A percentile compares a stretch with the other conserved stretches of the same genome.
Evolutionary conservation across 1,140 invertebrate genomes (phyloP).

Genomic region (Heliothis virescens): DNA sequence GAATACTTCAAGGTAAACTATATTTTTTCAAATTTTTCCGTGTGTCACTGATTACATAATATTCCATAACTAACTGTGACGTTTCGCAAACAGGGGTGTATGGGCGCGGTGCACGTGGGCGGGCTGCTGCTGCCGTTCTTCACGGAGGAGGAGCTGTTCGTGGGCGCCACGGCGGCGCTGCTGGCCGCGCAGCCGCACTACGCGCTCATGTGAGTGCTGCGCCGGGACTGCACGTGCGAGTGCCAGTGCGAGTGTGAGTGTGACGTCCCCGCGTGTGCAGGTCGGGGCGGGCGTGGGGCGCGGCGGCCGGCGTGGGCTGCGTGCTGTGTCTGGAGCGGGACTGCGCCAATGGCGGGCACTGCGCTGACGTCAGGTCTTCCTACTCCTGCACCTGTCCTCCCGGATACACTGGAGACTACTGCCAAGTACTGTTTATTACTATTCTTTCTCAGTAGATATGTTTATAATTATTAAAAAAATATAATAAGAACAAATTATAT

Average conservation of each 20-base stretch:
- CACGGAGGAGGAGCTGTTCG: slow-evolving; percentile 90
- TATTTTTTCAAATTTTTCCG: no score
- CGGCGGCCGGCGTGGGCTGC: slow-evolving; percentile 87
- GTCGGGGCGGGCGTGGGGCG: slow-evolving; percentile 71
- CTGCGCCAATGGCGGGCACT: slow-evolving; percentile 94
- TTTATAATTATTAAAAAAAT: no score
- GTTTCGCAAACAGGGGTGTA: slow-evolving; percentile 90
- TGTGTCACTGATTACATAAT: background rate
- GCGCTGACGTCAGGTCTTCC: slow-evolving; percentile 90
- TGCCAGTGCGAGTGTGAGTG: background rate
- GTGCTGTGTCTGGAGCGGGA: slow-evolving; percentile 94
- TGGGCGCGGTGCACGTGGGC: slow-evolving; percentile 96
- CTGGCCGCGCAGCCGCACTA: slow-evolving; percentile 85
- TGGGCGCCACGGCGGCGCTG: slow-evolving; percentile 83
- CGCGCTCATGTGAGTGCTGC: slow-evolving; percentile 75
- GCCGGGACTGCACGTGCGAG: background rate
- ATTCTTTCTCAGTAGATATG: background rate
- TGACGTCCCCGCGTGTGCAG: slow-evolving; percentile 44
- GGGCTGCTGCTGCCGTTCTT: slow-evolving; percentile 96
- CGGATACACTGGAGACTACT: slow-evolving; percentile 93
- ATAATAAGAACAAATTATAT: no score
- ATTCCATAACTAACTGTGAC: background rate
- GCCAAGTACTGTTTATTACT: slow-evolving; percentile 78
- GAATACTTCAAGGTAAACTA: slow-evolving; percentile 86
- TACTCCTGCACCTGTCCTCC: slow-evolving; percentile 94